Conservation (phyloP, 2,113 vertebrate species). For the Calcarius ornatus region DNA sequence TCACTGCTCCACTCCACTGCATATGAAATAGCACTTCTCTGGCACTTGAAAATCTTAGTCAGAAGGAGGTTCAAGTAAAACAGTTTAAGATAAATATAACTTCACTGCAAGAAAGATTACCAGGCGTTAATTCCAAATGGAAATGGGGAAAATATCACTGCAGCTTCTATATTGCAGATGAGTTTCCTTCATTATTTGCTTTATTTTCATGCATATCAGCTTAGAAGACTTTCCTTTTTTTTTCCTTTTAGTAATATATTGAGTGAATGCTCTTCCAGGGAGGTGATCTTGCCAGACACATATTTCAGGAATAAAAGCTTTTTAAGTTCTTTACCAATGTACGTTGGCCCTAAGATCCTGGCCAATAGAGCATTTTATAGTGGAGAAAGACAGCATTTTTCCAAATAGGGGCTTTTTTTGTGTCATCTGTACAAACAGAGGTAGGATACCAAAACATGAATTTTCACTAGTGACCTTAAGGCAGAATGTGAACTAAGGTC, state of each 20-base stretch:
- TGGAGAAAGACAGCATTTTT: not conserved
- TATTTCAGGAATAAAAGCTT: not conserved
- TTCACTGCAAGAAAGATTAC: constrained; percentile 24
- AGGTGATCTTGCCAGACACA: not conserved
- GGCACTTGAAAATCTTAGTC: constrained; percentile 14
- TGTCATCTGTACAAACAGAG: not conserved
- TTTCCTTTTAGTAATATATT: not conserved
- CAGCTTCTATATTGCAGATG: not conserved
- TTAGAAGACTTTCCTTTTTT: not conserved
- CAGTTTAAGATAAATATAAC: not conserved
- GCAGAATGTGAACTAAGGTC: constrained; percentile 1
- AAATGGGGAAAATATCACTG: not conserved
- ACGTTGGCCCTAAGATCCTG: not conserved
- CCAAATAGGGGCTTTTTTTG: not conserved
- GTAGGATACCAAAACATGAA: not conserved
- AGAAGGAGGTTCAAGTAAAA: constrained; percentile 26
- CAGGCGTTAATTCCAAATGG: constrained; percentile 8
- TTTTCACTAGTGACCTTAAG: constrained; percentile 38
- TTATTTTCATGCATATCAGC: not conserved
- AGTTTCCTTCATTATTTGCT: not conserved
- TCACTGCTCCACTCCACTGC: constrained; percentile 48
- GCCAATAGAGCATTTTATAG: not conserved
- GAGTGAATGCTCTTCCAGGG: not conserved
- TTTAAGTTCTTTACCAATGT: not conserved
- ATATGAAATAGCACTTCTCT: constrained; percentile 59